These are phyloP conservation scores for Rhea pennata DNA, from an alignment of 2,113 vertebrate species.

Conservation along the genomic window DNA sequence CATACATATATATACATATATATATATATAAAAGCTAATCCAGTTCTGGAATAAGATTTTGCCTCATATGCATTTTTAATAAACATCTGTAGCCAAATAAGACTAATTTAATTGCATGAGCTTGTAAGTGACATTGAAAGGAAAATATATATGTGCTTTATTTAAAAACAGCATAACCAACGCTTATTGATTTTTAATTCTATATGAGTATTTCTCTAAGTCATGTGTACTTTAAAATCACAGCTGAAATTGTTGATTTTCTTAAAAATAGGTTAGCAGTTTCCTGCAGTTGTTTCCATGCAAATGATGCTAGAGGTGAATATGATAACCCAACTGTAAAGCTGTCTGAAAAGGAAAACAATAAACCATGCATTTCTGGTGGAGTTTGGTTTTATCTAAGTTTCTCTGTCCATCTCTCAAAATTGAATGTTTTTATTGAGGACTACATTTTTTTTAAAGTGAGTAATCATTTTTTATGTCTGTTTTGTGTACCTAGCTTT, in stretches of 20 bases:
- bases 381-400: not conserved
- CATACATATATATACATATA: too few relatives aligned
- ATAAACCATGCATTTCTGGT: not conserved
- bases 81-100: not conserved
- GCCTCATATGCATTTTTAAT: not conserved
- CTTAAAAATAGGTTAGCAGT: not conserved
- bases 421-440: not conserved
- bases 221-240: not conserved
- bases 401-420: not conserved
- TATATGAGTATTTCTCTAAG: not conserved
- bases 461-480: not conserved
- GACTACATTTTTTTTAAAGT: not conserved
- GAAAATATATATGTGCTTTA: not conserved
- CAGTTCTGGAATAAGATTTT: not conserved
- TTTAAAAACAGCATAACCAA: not conserved
- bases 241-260: not conserved
- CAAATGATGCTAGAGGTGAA: fast-evolving
- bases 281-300: not conserved
- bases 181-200: not conserved
- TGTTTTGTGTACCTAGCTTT: not conserved
- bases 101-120: not conserved
- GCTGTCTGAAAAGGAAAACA: not conserved
- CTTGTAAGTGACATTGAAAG: not conserved
- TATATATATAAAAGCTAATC: not conserved
- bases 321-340: not conserved